Conservation (phyloP, 2,888 invertebrate species). For the Tetranychus piercei region DNA sequence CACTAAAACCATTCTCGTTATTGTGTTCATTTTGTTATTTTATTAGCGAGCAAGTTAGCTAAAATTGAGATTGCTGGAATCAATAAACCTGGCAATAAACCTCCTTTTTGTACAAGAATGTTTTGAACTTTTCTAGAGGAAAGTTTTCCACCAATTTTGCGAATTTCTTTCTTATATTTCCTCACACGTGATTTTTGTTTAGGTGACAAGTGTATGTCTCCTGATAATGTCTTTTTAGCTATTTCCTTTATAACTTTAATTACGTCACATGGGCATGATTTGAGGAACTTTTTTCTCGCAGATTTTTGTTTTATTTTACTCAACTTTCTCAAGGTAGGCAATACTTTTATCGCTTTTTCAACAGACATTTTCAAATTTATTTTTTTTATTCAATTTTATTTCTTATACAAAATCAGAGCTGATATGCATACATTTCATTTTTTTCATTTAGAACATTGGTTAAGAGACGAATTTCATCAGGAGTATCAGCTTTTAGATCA, state of each 20-base stretch:
- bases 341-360: not conserved
- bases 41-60: no score
- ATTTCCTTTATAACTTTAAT: not conserved
- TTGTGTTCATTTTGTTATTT: no score
- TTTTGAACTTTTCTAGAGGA: not conserved
- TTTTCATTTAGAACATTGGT: not conserved
- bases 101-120: constrained; percentile 11
- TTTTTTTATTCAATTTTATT: not conserved
- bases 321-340: not conserved
- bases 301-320: not conserved
- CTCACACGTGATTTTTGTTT: not conserved
- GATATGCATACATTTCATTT: not conserved
- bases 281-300: not conserved
- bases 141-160: no score
- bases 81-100: constrained; percentile 1
- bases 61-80: no score
- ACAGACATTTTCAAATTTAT: not conserved
- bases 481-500: no score
- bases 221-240: not conserved
- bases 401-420: not conserved
- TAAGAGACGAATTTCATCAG: not conserved
- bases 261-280: not conserved
- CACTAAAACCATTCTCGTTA: no score
- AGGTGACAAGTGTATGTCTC: not conserved
- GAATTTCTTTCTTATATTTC: not conserved